Evolutionary conservation across 2,888 invertebrate genomes (phyloP).

Genomic region (Pandemis corylana): DNA sequence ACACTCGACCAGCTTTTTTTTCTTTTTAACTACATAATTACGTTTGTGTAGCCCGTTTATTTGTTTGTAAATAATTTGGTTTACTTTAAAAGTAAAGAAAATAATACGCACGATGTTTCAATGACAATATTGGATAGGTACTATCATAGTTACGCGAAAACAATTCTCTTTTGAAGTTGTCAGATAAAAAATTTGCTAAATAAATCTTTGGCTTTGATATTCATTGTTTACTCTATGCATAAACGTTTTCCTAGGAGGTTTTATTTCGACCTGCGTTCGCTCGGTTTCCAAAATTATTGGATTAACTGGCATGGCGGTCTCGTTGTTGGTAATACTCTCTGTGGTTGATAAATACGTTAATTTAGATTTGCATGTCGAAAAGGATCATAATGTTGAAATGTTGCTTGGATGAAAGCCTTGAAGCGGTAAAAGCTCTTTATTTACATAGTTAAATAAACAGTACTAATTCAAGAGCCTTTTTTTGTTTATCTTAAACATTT

Average conservation of each 20-base stretch:
- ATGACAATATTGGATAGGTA: no score
- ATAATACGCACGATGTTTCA: no score
- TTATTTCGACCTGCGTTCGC: neutral
- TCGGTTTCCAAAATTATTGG: slow-evolving; percentile 4
- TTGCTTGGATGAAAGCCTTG: neutral
- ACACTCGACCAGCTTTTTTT: no score
- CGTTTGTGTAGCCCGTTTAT: no score
- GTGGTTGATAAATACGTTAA: slow-evolving; percentile 6
- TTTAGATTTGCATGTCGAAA: slow-evolving; percentile 4
- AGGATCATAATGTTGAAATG: slow-evolving; percentile 1
- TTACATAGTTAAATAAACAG: neutral
- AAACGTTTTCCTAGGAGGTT: neutral
- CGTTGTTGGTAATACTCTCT: neutral
- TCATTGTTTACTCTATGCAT: neutral
- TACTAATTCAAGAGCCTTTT: no score
- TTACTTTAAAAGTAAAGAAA: no score
- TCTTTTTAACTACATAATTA: no score
- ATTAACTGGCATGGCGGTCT: neutral
- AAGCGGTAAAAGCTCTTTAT: slow-evolving; percentile 1
- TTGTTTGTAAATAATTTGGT: no score
- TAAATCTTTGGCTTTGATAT: neutral
- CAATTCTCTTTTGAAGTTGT: no score
- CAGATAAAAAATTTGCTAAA: neutral
- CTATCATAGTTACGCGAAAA: no score
- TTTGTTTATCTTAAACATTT: neutral